phyloP scores from a whole-genome alignment of 2,797 vertebrate species.

The Coendou prehensilis region DNA sequence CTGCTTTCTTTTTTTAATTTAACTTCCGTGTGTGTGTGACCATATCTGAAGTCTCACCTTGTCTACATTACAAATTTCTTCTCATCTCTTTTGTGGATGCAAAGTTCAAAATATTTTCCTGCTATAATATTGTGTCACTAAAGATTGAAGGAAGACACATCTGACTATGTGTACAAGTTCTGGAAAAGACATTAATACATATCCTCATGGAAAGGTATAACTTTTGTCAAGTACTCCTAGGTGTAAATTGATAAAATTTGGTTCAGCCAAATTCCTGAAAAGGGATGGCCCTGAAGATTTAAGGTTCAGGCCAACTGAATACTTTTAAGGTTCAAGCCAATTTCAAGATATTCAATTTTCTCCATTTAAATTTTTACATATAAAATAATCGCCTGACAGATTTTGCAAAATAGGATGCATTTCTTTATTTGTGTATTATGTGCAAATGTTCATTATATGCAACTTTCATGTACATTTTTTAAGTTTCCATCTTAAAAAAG shows the following conservation, averaged over 20 bases:
- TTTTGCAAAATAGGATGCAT: conserved; percentile 53
- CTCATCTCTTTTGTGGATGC: conserved; percentile 5
- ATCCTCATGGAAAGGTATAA: neutral
- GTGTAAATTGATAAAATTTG: neutral
- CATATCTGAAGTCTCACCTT: neutral
- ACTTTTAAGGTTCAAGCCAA: conserved; percentile 40
- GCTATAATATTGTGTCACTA: neutral
- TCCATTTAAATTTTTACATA: conserved; percentile 19
- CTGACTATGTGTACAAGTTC: neutral
- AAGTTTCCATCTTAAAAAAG: conserved; percentile 27
- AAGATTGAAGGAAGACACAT: conserved; percentile 21
- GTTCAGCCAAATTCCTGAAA: conserved; percentile 12
- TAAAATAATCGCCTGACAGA: conserved; percentile 33
- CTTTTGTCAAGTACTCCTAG: neutral
- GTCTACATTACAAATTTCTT: neutral
- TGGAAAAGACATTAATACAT: neutral
- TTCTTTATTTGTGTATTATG: conserved; percentile 61
- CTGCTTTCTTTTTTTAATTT: neutral
- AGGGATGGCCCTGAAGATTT: neutral
- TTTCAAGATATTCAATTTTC: conserved; percentile 41
- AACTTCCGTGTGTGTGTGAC: neutral
- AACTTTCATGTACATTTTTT: conserved; percentile 20
- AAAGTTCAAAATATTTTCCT: conserved; percentile 37
- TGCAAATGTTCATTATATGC: conserved; percentile 25
- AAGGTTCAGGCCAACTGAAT: conserved; percentile 5